phyloP scores from a whole-genome alignment of 92 coral and sea anemone genomes.

The Phenganax subtilis region DNA sequence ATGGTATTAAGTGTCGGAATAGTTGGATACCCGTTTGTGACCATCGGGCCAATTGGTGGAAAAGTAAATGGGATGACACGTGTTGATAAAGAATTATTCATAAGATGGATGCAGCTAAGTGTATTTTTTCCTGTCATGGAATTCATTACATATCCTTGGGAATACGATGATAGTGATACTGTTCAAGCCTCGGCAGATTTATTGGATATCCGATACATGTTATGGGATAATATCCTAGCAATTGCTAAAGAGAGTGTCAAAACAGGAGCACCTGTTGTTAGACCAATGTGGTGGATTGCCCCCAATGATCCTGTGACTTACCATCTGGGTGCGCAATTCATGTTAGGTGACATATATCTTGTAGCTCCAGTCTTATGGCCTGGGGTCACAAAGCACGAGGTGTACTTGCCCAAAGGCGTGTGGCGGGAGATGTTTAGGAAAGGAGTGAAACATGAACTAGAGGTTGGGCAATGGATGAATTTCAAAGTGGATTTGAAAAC shows the following conservation, averaged over 20 bases:
- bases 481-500: slow-evolving; percentile 15
- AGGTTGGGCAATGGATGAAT: slow-evolving; percentile 27
- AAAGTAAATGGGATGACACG: slow-evolving; percentile 35
- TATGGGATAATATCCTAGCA: slow-evolving; percentile 51
- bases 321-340: slow-evolving; percentile 56
- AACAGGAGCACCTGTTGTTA: slow-evolving; percentile 59
- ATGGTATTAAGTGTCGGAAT: slow-evolving; percentile 66
- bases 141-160: slow-evolving; percentile 73
- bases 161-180: slow-evolving; percentile 60
- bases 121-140: slow-evolving; percentile 77
- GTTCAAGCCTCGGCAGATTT: slow-evolving; percentile 49
- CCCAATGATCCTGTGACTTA: slow-evolving; percentile 62
- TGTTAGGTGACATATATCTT: slow-evolving; percentile 60
- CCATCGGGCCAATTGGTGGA: slow-evolving; percentile 73
- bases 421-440: slow-evolving; percentile 73
- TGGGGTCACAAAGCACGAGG: slow-evolving; percentile 46
- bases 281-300: slow-evolving; percentile 86
- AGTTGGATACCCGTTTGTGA: slow-evolving; percentile 73
- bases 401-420: slow-evolving; percentile 66
- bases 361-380: slow-evolving; percentile 69
- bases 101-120: slow-evolving; percentile 73
- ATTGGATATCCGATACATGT: slow-evolving; percentile 50
- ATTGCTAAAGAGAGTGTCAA: slow-evolving; percentile 53
- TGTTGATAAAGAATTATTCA: slow-evolving; percentile 69
- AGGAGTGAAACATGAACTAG: slow-evolving; percentile 27